Conservation (phyloP, 2,888 invertebrate species). For the Apocheima hispidaria region DNA sequence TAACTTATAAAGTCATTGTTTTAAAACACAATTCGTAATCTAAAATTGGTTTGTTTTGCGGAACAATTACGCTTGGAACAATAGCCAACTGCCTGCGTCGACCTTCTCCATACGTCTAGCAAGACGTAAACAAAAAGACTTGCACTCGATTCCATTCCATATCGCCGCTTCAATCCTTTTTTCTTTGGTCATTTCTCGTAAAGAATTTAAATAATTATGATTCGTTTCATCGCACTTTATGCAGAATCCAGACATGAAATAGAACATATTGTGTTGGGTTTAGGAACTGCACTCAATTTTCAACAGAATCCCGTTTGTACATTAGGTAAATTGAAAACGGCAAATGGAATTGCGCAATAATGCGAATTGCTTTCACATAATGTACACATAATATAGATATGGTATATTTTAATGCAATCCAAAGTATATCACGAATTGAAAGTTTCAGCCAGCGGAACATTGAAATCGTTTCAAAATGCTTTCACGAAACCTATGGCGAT, state of each 20-base stretch:
- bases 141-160: slow-evolving; percentile 30
- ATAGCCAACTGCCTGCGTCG: slow-evolving; percentile 48
- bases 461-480: not conserved
- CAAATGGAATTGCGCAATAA: not conserved
- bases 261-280: not conserved
- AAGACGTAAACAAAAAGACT: slow-evolving; percentile 42
- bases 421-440: not conserved
- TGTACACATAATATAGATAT: too few species aligned
- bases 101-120: slow-evolving; percentile 42
- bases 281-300: not conserved
- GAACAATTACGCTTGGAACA: slow-evolving; percentile 59
- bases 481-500: not conserved
- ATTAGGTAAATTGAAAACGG: not conserved
- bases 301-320: slow-evolving; percentile 5
- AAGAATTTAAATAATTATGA: not conserved
- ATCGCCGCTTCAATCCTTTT: slow-evolving; percentile 27
- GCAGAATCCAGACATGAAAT: not conserved
- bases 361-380: too few species aligned
- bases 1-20: slow-evolving; percentile 48
- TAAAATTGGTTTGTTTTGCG: slow-evolving; percentile 50
- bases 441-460: not conserved
- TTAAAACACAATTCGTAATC: slow-evolving; percentile 46
- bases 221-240: slow-evolving; percentile 2
- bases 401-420: too few species aligned
- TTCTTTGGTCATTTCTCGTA: slow-evolving; percentile 22